A percentile compares a stretch with the other conserved stretches of the same genome.
phyloP scores from a whole-genome alignment of 2,797 vertebrate species.

The Epinephelus malabaricus region DNA sequence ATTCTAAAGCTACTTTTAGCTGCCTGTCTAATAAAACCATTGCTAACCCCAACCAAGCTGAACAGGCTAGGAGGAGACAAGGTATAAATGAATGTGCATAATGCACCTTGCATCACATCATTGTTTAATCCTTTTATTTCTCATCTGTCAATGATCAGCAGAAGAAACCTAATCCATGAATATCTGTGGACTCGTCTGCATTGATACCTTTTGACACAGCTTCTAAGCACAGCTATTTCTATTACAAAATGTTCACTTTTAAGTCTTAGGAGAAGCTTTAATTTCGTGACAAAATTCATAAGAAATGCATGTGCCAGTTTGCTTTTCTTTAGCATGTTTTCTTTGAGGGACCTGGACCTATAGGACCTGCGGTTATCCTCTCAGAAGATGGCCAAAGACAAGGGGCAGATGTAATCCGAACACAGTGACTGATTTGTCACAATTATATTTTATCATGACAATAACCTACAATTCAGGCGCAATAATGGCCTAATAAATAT shows the following conservation, averaged over 20 bases:
- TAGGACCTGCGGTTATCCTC: constrained; percentile 50
- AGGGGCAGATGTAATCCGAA: constrained; percentile 23
- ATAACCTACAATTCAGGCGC: constrained; percentile 1
- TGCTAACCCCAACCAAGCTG: constrained; percentile 49
- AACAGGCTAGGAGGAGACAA: constrained; percentile 37
- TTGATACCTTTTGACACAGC: constrained; percentile 69
- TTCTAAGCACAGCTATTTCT: constrained; percentile 58
- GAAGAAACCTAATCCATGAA: constrained; percentile 74
- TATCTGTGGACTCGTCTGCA: constrained; percentile 61
- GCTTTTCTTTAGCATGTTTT: constrained; percentile 64
- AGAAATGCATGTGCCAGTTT: constrained; percentile 46
- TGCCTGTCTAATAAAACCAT: constrained; percentile 61
- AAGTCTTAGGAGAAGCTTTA: constrained; percentile 63
- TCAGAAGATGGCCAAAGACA: neutral
- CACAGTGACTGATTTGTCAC: constrained; percentile 33
- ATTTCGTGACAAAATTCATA: constrained; percentile 59
- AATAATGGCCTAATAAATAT: constrained; percentile 18
- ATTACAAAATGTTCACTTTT: constrained; percentile 65
- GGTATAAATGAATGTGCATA: constrained; percentile 74
- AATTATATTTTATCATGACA: constrained; percentile 10
- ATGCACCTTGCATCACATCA: constrained; percentile 77
- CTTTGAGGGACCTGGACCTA: constrained; percentile 53
- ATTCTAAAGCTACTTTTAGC: constrained; percentile 63
- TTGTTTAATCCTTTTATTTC: constrained; percentile 76
- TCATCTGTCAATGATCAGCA: constrained; percentile 74